Evolutionary conservation across 2,113 vertebrate species (phyloP).

Genomic region (Aramus guarauna): DNA sequence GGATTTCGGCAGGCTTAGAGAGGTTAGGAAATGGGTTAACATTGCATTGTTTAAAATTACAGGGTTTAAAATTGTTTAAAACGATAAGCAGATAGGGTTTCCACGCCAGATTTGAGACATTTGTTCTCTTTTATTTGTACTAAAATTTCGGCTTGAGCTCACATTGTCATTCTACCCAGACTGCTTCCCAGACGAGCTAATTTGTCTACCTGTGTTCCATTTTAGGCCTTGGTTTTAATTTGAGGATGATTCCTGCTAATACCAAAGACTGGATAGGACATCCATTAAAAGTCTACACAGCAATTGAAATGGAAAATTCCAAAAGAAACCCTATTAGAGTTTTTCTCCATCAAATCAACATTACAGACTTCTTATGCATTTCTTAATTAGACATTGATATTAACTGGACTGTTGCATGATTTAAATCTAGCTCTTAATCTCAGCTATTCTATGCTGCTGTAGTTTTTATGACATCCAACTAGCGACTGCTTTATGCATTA

Average conservation of each 20-base stretch:
- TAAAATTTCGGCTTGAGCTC: constrained; percentile 18
- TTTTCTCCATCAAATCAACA: constrained; percentile 69
- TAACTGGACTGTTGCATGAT: constrained; percentile 63
- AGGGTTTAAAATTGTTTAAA: not conserved
- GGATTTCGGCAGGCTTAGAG: not conserved
- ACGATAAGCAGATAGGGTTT: not conserved
- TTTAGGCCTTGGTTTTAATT: constrained; percentile 59
- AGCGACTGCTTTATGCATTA: constrained; percentile 59
- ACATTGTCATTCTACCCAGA: constrained; percentile 12
- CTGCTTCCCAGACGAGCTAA: constrained; percentile 20
- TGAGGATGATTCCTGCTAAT: constrained; percentile 49
- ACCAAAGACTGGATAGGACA: constrained; percentile 22
- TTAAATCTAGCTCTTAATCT: constrained; percentile 73
- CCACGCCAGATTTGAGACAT: not conserved
- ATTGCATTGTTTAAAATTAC: constrained; percentile 25
- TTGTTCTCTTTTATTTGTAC: constrained; percentile 13
- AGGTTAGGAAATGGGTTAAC: not conserved
- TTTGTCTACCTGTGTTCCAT: constrained; percentile 60
- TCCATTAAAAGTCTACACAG: constrained; percentile 51
- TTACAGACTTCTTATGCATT: constrained; percentile 71
- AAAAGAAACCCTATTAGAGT: constrained; percentile 56
- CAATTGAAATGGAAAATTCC: constrained; percentile 65
- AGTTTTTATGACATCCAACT: constrained; percentile 69
- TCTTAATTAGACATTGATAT: constrained; percentile 68
- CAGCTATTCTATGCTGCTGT: constrained; percentile 58